Evolutionary conservation across 2,888 invertebrate species (phyloP), one percentile per base, ranked within the genome.

Genomic region (Trichacis sp.): DNA sequence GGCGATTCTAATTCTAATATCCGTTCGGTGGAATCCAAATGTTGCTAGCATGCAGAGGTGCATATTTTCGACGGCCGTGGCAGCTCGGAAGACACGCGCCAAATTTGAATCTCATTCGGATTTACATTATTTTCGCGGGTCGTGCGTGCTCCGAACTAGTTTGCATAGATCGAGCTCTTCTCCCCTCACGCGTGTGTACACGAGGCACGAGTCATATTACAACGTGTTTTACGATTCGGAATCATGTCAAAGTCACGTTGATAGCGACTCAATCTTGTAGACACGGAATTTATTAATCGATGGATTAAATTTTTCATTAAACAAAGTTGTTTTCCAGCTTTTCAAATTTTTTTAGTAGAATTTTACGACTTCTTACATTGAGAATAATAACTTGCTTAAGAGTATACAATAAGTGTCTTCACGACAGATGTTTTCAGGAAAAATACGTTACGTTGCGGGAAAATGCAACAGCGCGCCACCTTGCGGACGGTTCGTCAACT

Each of bases 1-100:
- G 71, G 59, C 70, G 73, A 81, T 81, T 80, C 78, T 79, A 77
- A 81, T 81, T 81, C 78, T 80, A 78, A 77, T 80, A 71, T 72
- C 58, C 57, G 49, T 69, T 50, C 60, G 58, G 55, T 14, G 57
- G 45, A 50, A 64, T 67, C 64, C 57, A 54, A 61, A 52, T 62
- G 30, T 15, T 54, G 48, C 45, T 47, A 24, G 52, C 8, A 5
- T 8, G 36, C 42, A 52, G 49, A 58, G 49, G 36, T 36, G 63
- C 63, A 64, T 63, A 63, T 63, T 63, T 64, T 59, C 30, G 17
- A 49, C 8, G 42, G 51, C 43, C 17, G 6, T 5, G 17, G 8
- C 18, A n/a, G n/a, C 8, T 17, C 15, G 4, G 56, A 18, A 51
- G 64, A 56, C 69, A 64, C 64, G 69, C 69, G 68, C 61, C 64